Conservation (phyloP, 2,797 vertebrate genomes). For the Sebastes trivittatus region DNA sequence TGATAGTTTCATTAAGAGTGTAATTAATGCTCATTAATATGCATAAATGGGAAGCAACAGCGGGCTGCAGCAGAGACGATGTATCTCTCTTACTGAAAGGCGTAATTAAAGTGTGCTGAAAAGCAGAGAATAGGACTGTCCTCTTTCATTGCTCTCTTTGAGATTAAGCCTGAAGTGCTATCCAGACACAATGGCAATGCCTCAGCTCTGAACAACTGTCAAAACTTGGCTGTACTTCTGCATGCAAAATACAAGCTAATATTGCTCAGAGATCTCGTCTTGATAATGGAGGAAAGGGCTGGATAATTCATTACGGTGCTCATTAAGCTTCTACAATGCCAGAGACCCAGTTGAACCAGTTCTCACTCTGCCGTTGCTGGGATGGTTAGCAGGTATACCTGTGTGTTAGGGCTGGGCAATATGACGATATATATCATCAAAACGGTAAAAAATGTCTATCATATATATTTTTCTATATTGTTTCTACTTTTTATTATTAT, state of each 20-base stretch:
- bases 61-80: conserved; percentile 63
- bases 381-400: not conserved
- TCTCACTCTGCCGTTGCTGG: not conserved
- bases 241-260: conserved; percentile 68
- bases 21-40: conserved; percentile 89
- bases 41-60: conserved; percentile 75
- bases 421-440: too few relatives aligned
- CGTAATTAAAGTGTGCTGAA: conserved; percentile 80
- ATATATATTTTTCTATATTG: too few relatives aligned
- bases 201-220: conserved; percentile 65
- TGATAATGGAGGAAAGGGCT: conserved; percentile 8
- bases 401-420: not conserved
- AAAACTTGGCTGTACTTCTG: conserved; percentile 61
- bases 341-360: conserved; percentile 23
- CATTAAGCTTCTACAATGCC: conserved; percentile 19
- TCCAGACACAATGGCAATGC: conserved; percentile 69
- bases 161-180: conserved; percentile 76
- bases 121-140: conserved; percentile 71
- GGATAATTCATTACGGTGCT: conserved; percentile 38
- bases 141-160: conserved; percentile 69
- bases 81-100: conserved; percentile 76
- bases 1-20: conserved; percentile 86
- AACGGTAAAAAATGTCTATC: too few relatives aligned
- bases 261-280: conserved; percentile 56
- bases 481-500: too few relatives aligned